Conservation (phyloP, 2,113 vertebrate species). For the Clarias gariepinus region DNA sequence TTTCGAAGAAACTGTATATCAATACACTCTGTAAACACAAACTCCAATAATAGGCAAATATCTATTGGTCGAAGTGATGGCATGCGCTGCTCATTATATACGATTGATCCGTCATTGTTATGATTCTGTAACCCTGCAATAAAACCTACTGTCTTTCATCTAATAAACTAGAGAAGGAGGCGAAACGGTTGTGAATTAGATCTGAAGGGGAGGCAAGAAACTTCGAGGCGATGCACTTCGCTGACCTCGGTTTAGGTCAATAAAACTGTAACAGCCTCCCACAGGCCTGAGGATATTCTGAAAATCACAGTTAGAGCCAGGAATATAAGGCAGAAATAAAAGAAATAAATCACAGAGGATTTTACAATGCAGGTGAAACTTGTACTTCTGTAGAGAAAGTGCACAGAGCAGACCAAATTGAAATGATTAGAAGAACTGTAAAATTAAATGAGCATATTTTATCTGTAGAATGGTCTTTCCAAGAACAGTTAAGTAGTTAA, state of each 20-base stretch:
- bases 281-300: neutral
- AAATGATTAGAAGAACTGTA: too few species aligned
- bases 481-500: neutral
- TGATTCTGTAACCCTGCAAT: slow-evolving; percentile 58
- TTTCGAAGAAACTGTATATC: neutral
- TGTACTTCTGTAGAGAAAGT: neutral
- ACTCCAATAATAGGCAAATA: slow-evolving; percentile 3
- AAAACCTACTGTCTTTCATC: slow-evolving; percentile 56
- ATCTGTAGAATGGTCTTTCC: neutral
- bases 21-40: neutral
- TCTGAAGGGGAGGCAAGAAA: slow-evolving; percentile 1
- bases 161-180: slow-evolving; percentile 56
- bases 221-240: slow-evolving; percentile 21
- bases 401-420: neutral
- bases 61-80: slow-evolving; percentile 2
- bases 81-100: slow-evolving; percentile 16
- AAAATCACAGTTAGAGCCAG: neutral
- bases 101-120: slow-evolving; percentile 46
- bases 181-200: slow-evolving; percentile 20
- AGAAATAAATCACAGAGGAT: neutral
- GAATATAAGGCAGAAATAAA: neutral
- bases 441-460: neutral
- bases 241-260: slow-evolving; percentile 24
- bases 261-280: slow-evolving; percentile 19
- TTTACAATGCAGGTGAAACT: neutral